Percentiles rank a stretch among this genome's conserved stretches.
Evolutionary conservation across 1,140 invertebrate species (phyloP).

Genomic region (Drosophila tropicalis): DNA sequence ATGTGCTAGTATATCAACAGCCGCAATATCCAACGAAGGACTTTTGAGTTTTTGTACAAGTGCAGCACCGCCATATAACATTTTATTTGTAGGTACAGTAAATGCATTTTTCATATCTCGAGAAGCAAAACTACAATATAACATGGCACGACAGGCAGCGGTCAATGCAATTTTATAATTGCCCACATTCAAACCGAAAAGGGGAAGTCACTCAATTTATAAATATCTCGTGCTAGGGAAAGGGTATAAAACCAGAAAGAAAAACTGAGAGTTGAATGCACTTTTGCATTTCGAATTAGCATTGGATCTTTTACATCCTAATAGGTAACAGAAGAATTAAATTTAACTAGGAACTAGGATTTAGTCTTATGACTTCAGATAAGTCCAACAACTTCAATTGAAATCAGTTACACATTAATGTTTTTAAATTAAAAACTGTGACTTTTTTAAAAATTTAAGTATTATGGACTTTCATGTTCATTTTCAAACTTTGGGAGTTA

Average conservation of each 20-base stretch:
- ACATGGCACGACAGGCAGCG: conserved; percentile 47
- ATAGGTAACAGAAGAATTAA: background rate
- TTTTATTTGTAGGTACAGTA: conserved; percentile 7
- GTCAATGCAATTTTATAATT: conserved; percentile 70
- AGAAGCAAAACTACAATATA: conserved; percentile 32
- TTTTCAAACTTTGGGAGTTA: too few relatives aligned
- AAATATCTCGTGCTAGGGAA: background rate
- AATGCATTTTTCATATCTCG: conserved; percentile 58
- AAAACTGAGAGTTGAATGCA: background rate
- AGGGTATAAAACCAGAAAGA: background rate
- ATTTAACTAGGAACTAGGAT: too few relatives aligned
- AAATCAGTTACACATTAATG: too few relatives aligned
- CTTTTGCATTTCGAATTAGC: background rate
- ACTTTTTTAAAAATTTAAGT: too few relatives aligned
- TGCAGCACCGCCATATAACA: conserved; percentile 7
- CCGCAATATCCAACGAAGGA: conserved; percentile 37
- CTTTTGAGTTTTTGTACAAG: conserved; percentile 33
- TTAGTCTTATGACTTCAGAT: too few relatives aligned
- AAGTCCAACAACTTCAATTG: too few relatives aligned
- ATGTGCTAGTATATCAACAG: conserved; percentile 31
- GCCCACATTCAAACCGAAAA: conserved; percentile 15
- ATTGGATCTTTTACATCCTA: background rate
- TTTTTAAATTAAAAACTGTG: too few relatives aligned
- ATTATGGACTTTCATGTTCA: too few relatives aligned
- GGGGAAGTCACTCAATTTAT: conserved; percentile 4